phyloP scores from a whole-genome alignment of 2,888 invertebrate genomes.

The Chymomyza amoena region DNA sequence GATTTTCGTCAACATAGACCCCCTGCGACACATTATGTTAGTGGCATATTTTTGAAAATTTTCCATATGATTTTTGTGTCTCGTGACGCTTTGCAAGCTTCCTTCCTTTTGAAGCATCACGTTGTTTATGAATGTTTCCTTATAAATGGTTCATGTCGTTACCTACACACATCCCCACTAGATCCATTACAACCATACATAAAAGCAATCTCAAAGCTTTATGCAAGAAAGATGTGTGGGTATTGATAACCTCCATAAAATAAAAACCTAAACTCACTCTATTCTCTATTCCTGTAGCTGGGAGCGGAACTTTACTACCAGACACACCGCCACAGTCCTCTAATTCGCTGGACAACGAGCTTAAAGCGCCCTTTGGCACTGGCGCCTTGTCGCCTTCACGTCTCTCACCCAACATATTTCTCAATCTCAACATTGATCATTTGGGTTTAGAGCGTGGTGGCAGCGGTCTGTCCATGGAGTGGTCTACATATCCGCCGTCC shows the following conservation, averaged over 20 bases:
- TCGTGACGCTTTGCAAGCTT: too few species aligned
- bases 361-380: conserved; percentile 67
- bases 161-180: too few species aligned
- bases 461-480: conserved; percentile 77
- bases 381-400: conserved; percentile 75
- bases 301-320: conserved; percentile 70
- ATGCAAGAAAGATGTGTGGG: too few species aligned
- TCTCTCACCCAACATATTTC: conserved; percentile 78
- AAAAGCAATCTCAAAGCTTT: too few species aligned
- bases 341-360: conserved; percentile 76
- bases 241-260: not conserved
- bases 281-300: conserved; percentile 50
- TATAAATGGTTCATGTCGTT: too few species aligned
- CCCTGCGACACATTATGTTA: too few species aligned
- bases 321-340: conserved; percentile 77
- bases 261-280: not conserved
- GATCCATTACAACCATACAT: too few species aligned
- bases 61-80: too few species aligned
- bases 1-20: too few species aligned
- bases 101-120: too few species aligned
- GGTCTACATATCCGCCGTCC: conserved; percentile 71
- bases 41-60: too few species aligned
- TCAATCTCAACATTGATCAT: conserved; percentile 78
- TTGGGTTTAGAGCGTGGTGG: conserved; percentile 77
- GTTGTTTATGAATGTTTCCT: too few species aligned